Conservation (phyloP, 2,113 vertebrate species). For the Oryzias woworae region DNA sequence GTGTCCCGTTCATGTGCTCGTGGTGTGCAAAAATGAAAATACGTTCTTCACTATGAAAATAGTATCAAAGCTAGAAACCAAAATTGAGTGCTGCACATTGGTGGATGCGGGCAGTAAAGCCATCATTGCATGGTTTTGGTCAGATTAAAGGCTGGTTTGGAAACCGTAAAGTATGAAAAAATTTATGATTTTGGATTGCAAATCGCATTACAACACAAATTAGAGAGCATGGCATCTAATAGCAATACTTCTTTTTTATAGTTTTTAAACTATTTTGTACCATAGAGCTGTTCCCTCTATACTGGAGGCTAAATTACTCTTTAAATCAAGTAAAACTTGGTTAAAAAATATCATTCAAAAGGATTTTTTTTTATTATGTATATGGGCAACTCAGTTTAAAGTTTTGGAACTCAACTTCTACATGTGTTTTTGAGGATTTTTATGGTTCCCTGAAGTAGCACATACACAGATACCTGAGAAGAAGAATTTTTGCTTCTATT, state of each 20-base stretch:
- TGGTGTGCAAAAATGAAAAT: slow-evolving; percentile 35
- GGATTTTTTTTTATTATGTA: too few species aligned
- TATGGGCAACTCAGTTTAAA: too few species aligned
- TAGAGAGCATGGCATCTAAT: background rate
- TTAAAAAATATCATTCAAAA: too few species aligned
- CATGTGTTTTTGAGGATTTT: too few species aligned
- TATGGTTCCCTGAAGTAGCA: too few species aligned
- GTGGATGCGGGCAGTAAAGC: slow-evolving; percentile 39
- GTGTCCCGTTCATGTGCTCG: background rate
- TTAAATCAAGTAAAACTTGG: too few species aligned
- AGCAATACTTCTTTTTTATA: background rate
- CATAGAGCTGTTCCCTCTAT: too few species aligned
- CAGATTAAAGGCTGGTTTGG: slow-evolving; percentile 46
- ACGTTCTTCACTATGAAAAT: slow-evolving; percentile 41
- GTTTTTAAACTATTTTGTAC: too few species aligned
- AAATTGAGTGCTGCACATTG: slow-evolving; percentile 61
- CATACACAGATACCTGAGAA: too few species aligned
- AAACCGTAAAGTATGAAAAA: slow-evolving; percentile 31
- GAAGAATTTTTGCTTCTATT: too few species aligned
- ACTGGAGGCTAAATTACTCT: too few species aligned
- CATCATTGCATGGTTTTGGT: slow-evolving; percentile 16
- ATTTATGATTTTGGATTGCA: slow-evolving; percentile 25
- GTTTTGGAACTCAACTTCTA: too few species aligned
- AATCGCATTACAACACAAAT: slow-evolving; percentile 5
- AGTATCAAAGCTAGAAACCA: slow-evolving; percentile 40